Conservation (phyloP, 2,797 vertebrate species). For the Onychomys arenicola region DNA sequence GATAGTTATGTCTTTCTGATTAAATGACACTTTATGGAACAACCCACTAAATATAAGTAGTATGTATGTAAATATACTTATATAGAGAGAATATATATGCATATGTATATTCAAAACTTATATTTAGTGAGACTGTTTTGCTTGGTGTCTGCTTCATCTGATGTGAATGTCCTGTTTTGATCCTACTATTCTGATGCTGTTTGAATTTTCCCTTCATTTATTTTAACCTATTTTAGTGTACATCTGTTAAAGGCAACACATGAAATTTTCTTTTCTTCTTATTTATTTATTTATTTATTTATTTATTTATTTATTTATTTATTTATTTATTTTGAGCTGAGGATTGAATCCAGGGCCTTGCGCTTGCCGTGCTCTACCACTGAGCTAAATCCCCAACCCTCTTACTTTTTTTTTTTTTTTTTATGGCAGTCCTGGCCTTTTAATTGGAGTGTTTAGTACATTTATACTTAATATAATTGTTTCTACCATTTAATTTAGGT, state of each 20-base stretch:
- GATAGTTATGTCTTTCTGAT: not conserved
- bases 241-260: not conserved
- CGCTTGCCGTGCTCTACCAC: no score
- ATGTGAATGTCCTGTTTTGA: not conserved
- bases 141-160: not conserved
- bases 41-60: not conserved
- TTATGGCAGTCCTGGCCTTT: not conserved
- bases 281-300: no score
- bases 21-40: conserved; percentile 29
- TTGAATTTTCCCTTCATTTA: not conserved
- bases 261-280: not conserved
- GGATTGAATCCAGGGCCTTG: no score
- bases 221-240: not conserved
- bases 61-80: not conserved
- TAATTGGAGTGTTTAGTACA: not conserved
- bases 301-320: no score
- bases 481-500: not conserved
- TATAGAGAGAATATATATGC: not conserved
- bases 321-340: no score
- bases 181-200: not conserved
- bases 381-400: no score
- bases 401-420: not conserved
- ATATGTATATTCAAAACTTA: not conserved
- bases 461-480: not conserved
- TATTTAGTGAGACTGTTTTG: not conserved